Percentiles rank a stretch among this genome's conserved stretches.
phyloP scores from a whole-genome alignment of 2,113 vertebrate genomes.

The Centropus bengalensis region DNA sequence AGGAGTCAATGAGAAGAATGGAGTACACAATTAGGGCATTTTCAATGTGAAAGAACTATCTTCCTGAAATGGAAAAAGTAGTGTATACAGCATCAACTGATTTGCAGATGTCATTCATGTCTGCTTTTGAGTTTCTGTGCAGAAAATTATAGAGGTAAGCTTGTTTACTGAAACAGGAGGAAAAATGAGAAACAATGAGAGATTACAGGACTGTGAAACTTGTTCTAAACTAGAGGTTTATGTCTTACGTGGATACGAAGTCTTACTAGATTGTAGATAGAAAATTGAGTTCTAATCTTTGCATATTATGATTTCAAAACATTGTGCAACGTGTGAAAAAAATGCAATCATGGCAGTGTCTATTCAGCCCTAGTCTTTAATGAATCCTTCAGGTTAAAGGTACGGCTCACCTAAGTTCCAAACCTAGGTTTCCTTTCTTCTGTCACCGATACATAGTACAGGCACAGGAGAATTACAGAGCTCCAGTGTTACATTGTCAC shows the following conservation, averaged over 20 bases:
- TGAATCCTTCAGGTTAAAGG: neutral
- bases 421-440: neutral
- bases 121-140: neutral
- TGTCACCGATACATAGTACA: neutral
- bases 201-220: neutral
- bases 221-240: neutral
- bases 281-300: neutral
- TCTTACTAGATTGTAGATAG: neutral
- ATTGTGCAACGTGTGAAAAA: neutral
- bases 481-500: neutral
- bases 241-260: neutral
- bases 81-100: neutral
- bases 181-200: neutral
- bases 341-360: neutral
- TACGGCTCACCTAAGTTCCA: neutral
- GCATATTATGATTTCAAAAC: neutral
- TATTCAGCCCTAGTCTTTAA: neutral
- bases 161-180: neutral
- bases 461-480: neutral
- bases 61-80: neutral
- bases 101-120: neutral
- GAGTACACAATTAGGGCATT: neutral
- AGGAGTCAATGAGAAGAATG: neutral
- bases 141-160: neutral
- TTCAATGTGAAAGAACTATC: neutral